Evolutionary conservation across 2,113 vertebrate genomes (phyloP), one percentile per base, ranked within the genome.

Genomic region (Poecile atricapillus): DNA sequence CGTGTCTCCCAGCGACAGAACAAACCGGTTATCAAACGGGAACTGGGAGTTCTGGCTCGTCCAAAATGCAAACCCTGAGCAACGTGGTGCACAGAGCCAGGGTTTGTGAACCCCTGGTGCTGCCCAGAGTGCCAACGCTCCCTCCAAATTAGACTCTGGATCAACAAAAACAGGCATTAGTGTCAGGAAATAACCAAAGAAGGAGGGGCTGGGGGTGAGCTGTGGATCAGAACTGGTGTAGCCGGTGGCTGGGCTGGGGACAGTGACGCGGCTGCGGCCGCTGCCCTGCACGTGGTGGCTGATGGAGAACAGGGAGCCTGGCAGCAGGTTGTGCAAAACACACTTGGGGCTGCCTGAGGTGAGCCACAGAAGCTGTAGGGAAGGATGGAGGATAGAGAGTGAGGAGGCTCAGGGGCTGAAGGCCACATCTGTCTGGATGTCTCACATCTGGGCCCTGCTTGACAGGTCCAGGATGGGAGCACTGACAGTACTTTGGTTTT

Each of bases 31-130:
- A 87, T 79, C 91, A 31, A 30, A 64, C 1, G 49, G 84, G 84
- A 89, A 82, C 87, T n/a, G 6, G 44, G 31, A 79, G 94, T 92
- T 82, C 84, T 65, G 37, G 16, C 8, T 68, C 3, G 0, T 69
- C 77, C 81, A 4, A 25, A 90, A 80, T 0, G 5, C 58, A 39
- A 53, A 28, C 28, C 1, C 21, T 9, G 73, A 49, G 62, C 74
- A 5, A 67, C 0, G 0, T 1, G 3, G 44, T 64, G 63, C 59
- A 1, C 7, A 6, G 13, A 8, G 62, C n/a, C 4, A 1, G 3
- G 2, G 23, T 11, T n/a, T 46, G 59, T 28, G 52, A 60, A 24
- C 2, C 52, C 56, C 62, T 28, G 8, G 1, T 15, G 65, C 62
- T 77, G 47, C 65, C 58, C 60, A 1, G 14, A 39, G 41, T 10